These are phyloP conservation scores for Myathropa florea DNA, from an alignment of 2,888 invertebrate genomes.

Conservation along the genomic window DNA sequence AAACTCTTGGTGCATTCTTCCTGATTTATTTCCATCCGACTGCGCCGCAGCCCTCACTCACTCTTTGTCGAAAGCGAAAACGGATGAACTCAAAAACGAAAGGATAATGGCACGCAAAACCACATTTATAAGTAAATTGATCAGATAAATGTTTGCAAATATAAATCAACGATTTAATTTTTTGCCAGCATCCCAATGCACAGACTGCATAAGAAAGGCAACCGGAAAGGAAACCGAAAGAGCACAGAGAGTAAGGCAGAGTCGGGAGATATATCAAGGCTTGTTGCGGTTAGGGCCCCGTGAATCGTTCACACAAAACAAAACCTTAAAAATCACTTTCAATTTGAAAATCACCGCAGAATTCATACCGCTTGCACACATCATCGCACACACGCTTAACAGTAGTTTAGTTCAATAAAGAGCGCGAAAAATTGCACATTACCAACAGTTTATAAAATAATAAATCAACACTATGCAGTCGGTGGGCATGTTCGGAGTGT, in stretches of 20 bases:
- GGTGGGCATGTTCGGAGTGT: constrained; percentile 41
- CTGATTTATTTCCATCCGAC: constrained; percentile 20
- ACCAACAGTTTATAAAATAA: constrained; percentile 68
- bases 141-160: constrained; percentile 72
- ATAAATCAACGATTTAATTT: constrained; percentile 68
- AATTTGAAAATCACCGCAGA: constrained; percentile 32
- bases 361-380: not conserved
- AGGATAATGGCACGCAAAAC: constrained; percentile 57
- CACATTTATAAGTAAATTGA: constrained; percentile 72
- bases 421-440: constrained; percentile 68
- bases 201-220: too few relatives aligned
- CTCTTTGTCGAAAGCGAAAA: not conserved
- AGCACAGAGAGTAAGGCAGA: too few relatives aligned
- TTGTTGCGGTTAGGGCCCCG: constrained; percentile 10
- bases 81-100: constrained; percentile 8
- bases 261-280: not conserved
- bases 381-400: constrained; percentile 26
- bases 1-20: constrained; percentile 18
- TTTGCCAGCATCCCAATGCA: not conserved
- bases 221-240: constrained; percentile 11
- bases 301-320: constrained; percentile 7
- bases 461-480: constrained; percentile 58
- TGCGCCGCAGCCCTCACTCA: not conserved
- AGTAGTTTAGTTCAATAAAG: constrained; percentile 61
- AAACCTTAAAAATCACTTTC: constrained; percentile 35